A percentile compares a stretch with the other conserved stretches of the same genome.
These are phyloP conservation scores for Phenacoccus solenopsis DNA, from an alignment of 1,140 invertebrate species.

Conservation along the genomic window DNA sequence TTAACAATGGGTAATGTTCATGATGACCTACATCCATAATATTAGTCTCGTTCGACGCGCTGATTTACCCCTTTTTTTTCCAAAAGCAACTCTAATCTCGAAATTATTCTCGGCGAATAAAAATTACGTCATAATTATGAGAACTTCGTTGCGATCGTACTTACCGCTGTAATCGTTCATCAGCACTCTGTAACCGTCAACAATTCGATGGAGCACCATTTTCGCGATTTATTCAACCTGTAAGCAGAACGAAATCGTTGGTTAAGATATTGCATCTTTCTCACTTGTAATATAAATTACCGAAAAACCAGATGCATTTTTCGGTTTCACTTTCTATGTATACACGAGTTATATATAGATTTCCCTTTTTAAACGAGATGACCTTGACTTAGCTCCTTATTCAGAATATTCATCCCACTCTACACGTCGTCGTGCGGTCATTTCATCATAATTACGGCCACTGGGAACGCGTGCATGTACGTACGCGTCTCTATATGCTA, in stretches of 20 bases:
- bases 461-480: neutral
- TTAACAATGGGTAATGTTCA: too few species aligned
- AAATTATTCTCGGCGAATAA: neutral
- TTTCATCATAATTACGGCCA: neutral
- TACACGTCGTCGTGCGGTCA: neutral
- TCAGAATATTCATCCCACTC: neutral
- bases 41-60: too few species aligned
- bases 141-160: constrained; percentile 30
- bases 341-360: neutral
- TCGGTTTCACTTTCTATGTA: neutral
- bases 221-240: neutral
- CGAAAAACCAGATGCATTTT: neutral
- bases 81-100: too few species aligned
- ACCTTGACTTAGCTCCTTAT: constrained; percentile 1
- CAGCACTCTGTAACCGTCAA: constrained; percentile 58
- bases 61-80: too few species aligned
- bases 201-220: constrained; percentile 28
- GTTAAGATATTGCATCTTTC: too few species aligned
- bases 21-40: too few species aligned
- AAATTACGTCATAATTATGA: neutral
- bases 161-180: constrained; percentile 69
- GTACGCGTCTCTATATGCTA: too few species aligned
- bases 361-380: neutral
- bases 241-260: neutral
- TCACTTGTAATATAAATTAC: too few species aligned